phyloP scores from a whole-genome alignment of 1,140 invertebrate species.

The Pseudomyrmex dendroicus region DNA sequence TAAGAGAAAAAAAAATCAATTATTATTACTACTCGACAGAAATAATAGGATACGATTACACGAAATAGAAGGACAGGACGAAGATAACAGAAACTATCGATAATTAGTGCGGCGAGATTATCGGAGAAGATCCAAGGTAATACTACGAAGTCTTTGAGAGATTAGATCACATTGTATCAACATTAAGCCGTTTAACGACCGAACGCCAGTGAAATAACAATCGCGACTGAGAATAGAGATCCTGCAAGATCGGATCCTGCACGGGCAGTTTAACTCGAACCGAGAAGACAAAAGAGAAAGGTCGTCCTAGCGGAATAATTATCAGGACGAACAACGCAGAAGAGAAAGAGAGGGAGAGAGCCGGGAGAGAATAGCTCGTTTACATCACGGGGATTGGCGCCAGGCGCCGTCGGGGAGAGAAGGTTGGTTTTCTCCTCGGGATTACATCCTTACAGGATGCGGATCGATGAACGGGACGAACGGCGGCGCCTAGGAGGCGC shows the following conservation, averaged over 20 bases:
- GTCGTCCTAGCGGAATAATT: conserved; percentile 51
- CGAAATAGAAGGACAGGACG: too few relatives aligned
- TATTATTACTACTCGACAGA: too few relatives aligned
- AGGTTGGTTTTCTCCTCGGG: conserved; percentile 35
- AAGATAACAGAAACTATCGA: conserved; percentile 11
- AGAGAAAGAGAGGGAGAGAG: background rate
- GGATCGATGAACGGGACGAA: conserved; percentile 66
- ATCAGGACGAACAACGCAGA: conserved; percentile 33
- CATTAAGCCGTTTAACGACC: background rate
- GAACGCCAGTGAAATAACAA: conserved; percentile 18
- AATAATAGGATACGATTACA: background rate
- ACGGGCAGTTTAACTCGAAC: background rate
- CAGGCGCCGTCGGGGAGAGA: conserved; percentile 8
- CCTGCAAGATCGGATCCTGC: background rate
- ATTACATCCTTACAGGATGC: conserved; percentile 66
- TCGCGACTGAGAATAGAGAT: background rate
- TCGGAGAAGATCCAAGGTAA: background rate
- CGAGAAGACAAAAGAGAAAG: background rate
- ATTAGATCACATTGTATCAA: background rate
- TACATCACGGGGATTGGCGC: conserved; percentile 55
- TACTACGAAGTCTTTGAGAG: background rate
- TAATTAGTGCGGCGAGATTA: conserved; percentile 12
- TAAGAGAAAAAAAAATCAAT: too few relatives aligned
- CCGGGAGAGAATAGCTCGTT: background rate
- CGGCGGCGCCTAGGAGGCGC: conserved; percentile 66